A percentile compares a stretch with the other conserved stretches of the same genome.
Conservation (phyloP, 2,113 vertebrate genomes). For the Synodontis membranacea region DNA sequence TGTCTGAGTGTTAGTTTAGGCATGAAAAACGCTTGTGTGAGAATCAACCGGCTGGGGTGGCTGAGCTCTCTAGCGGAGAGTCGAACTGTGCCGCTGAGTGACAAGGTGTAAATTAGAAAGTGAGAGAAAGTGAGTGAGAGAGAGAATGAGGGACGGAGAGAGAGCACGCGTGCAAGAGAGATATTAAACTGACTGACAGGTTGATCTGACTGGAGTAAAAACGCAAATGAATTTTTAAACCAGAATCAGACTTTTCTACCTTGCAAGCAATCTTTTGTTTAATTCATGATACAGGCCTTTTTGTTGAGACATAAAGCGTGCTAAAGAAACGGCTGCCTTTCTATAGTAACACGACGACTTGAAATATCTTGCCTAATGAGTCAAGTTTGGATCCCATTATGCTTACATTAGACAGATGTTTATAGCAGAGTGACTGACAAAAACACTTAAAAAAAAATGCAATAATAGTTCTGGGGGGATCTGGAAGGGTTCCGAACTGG, state of each 20-base stretch:
- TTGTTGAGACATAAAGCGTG: background rate
- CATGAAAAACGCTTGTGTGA: slow-evolving; percentile 13
- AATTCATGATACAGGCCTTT: background rate
- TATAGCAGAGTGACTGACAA: background rate
- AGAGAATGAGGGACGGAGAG: background rate
- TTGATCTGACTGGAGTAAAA: background rate
- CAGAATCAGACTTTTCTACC: background rate
- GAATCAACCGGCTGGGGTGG: slow-evolving; percentile 27
- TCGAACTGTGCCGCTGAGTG: slow-evolving; percentile 1
- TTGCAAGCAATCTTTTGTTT: background rate
- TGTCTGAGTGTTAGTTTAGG: slow-evolving; percentile 18
- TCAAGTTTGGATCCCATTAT: background rate
- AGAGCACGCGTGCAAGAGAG: slow-evolving; percentile 6
- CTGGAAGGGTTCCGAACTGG: too few relatives aligned
- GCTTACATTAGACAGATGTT: background rate
- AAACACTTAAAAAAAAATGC: background rate
- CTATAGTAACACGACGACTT: background rate
- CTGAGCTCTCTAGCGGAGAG: slow-evolving; percentile 29
- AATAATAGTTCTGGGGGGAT: background rate
- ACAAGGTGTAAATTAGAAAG: slow-evolving; percentile 42
- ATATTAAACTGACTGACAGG: slow-evolving; percentile 3
- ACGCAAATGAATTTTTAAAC: background rate
- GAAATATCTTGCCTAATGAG: background rate
- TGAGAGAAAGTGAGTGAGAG: slow-evolving; percentile 14
- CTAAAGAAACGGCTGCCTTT: background rate